Evolutionary conservation across 2,797 vertebrate genomes (phyloP).

Genomic region (Sylvilagus floridanus): DNA sequence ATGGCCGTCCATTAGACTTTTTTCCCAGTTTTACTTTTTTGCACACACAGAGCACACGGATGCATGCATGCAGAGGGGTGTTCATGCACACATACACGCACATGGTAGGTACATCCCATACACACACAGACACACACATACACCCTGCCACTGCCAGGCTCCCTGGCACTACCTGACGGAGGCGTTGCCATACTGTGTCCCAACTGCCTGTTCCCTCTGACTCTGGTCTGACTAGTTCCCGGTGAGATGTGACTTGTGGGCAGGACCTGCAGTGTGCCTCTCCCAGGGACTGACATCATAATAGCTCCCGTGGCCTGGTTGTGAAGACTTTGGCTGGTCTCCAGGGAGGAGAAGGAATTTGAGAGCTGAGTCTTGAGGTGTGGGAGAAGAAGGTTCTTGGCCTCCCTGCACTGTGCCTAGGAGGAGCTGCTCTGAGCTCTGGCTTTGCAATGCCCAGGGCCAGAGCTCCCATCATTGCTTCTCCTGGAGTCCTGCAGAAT

Average conservation of each 20-base stretch:
- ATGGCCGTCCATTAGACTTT: not conserved
- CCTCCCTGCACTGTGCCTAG: not conserved
- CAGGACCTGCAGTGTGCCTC: not conserved
- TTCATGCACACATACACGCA: not conserved
- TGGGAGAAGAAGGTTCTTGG: not conserved
- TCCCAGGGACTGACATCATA: not conserved
- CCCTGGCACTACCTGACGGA: not conserved
- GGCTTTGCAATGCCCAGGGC: not conserved
- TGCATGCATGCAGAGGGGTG: no score
- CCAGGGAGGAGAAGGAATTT: conserved; percentile 25
- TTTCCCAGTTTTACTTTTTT: not conserved
- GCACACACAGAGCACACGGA: not conserved
- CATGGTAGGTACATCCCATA: not conserved
- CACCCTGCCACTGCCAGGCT: not conserved
- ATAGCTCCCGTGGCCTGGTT: not conserved
- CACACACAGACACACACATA: not conserved
- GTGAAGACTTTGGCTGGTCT: not conserved
- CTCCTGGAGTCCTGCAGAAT: not conserved
- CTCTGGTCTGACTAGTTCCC: not conserved
- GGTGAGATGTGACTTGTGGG: not conserved
- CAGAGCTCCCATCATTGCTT: not conserved
- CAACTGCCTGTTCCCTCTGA: not conserved
- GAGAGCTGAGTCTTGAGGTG: not conserved
- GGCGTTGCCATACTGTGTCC: not conserved
- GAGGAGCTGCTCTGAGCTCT: not conserved